phyloP scores from a whole-genome alignment of 2,888 invertebrate species.

The Drosophila monieri region DNA sequence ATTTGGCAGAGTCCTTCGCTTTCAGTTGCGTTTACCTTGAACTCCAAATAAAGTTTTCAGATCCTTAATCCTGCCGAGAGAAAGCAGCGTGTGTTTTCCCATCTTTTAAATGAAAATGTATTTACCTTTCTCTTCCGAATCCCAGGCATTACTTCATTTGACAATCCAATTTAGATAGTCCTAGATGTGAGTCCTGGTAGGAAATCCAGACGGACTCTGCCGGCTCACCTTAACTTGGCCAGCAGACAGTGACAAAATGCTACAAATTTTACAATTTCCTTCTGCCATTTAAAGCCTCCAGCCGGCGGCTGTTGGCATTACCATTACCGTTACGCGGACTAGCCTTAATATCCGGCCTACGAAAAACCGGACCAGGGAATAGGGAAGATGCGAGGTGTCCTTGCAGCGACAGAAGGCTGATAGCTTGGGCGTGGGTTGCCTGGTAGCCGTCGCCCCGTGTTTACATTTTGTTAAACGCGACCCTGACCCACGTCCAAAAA shows the following conservation, averaged over 20 bases:
- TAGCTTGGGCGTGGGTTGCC: slow-evolving; percentile 25
- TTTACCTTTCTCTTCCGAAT: slow-evolving; percentile 3
- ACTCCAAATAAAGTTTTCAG: background rate
- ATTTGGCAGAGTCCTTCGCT: background rate
- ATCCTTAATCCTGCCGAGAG: background rate
- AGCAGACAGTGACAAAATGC: slow-evolving; percentile 54
- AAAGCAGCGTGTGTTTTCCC: background rate
- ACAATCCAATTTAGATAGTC: slow-evolving; percentile 26
- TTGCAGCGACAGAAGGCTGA: slow-evolving; percentile 45
- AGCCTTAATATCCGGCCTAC: slow-evolving; percentile 69
- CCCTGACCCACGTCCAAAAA: slow-evolving; percentile 62
- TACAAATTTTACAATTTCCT: slow-evolving; percentile 77
- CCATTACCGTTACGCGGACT: slow-evolving; percentile 69
- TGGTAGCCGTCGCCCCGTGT: slow-evolving; percentile 46
- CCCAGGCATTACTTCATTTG: slow-evolving; percentile 14
- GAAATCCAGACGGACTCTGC: background rate
- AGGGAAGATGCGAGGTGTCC: background rate
- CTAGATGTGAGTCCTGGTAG: background rate
- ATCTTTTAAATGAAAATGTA: slow-evolving; percentile 3
- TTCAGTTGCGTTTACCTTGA: background rate
- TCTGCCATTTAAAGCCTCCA: slow-evolving; percentile 47
- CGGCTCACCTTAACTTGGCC: slow-evolving; percentile 48
- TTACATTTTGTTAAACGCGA: slow-evolving; percentile 67
- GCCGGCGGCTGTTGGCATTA: slow-evolving; percentile 68
- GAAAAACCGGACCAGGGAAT: background rate